Percentiles rank a stretch among this genome's conserved stretches.
Evolutionary conservation across 2,797 vertebrate species (phyloP).

Genomic region (Liasis olivaceus): DNA sequence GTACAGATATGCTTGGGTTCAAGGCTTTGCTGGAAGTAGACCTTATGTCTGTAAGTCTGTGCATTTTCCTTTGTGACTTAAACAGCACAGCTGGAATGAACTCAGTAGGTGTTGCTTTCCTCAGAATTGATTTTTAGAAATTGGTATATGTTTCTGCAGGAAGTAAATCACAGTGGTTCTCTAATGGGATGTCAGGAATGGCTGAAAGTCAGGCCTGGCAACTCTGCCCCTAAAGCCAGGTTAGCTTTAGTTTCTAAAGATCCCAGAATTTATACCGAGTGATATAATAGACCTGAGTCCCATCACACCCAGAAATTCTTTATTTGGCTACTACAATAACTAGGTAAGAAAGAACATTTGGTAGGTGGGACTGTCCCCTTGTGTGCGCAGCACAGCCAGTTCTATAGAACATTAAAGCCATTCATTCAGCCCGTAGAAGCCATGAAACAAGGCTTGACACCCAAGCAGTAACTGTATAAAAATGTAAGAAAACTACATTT

Average conservation of each 20-base stretch:
- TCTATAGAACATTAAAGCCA: background rate
- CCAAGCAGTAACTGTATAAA: background rate
- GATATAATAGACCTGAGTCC: background rate
- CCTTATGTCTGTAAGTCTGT: background rate
- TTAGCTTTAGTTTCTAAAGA: background rate
- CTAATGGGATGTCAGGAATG: background rate
- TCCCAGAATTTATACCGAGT: background rate
- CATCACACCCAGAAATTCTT: background rate
- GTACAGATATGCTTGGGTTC: background rate
- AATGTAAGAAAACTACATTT: constrained; percentile 1
- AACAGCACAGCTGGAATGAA: background rate
- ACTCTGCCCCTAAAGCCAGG: background rate
- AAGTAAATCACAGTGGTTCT: background rate
- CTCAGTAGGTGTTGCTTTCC: background rate
- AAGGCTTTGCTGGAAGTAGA: background rate
- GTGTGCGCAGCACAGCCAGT: background rate
- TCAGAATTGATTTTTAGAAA: background rate
- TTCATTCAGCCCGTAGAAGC: background rate
- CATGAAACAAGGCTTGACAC: background rate
- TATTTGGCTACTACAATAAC: background rate
- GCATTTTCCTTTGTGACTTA: background rate
- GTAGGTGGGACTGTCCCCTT: background rate
- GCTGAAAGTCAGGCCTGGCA: background rate
- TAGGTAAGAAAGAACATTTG: background rate
- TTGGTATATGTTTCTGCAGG: background rate